phyloP scores from a whole-genome alignment of 2,888 invertebrate species.

The Epinotia nisella region DNA sequence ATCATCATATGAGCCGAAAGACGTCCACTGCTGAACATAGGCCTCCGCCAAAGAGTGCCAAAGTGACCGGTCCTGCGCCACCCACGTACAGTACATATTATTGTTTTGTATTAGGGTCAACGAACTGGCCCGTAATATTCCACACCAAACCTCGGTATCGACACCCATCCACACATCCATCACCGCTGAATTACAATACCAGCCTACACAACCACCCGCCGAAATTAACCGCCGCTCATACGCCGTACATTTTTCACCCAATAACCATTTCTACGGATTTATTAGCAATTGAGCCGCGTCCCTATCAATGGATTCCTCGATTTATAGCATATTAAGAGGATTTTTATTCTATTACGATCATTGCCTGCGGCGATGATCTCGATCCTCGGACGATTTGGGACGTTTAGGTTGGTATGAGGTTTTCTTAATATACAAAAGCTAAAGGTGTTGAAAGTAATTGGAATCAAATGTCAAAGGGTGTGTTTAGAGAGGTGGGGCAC shows the following conservation, averaged over 20 bases:
- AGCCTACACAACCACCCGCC: slow-evolving; percentile 20
- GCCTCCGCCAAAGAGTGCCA: no score
- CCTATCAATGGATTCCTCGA: slow-evolving; percentile 45
- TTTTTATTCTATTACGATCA: slow-evolving; percentile 46
- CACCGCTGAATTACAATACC: slow-evolving; percentile 33
- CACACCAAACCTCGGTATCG: background rate
- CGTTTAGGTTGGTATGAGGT: slow-evolving; percentile 7
- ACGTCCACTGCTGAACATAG: no score
- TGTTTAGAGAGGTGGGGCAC: no score
- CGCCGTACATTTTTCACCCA: slow-evolving; percentile 46
- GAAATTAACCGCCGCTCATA: slow-evolving; percentile 43
- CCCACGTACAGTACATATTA: no score
- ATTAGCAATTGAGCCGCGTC: slow-evolving; percentile 45
- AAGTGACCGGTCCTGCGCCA: no score
- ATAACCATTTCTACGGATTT: slow-evolving; percentile 47
- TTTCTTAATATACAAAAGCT: background rate
- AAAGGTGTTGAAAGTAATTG: background rate
- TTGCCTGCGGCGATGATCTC: slow-evolving; percentile 36
- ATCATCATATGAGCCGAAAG: no score
- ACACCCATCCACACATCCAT: slow-evolving; percentile 10
- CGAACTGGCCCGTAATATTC: background rate
- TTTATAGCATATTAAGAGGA: slow-evolving; percentile 46
- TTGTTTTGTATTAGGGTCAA: no score
- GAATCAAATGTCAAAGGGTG: background rate
- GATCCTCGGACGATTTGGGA: slow-evolving; percentile 4